Conservation (phyloP, 2,113 vertebrate species). For the Lampris megalopsis region DNA sequence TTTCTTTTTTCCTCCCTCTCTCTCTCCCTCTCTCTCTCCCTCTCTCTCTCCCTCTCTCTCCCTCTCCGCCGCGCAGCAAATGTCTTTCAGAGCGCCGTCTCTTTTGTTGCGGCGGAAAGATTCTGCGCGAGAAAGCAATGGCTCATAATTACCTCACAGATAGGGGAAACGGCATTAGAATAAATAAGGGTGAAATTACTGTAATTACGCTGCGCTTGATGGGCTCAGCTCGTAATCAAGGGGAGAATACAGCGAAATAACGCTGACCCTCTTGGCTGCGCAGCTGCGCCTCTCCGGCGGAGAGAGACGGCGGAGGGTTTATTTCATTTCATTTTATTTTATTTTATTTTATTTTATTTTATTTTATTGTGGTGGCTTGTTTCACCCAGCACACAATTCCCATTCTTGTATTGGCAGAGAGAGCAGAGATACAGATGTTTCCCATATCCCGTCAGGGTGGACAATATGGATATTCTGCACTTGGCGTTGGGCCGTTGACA, state of each 20-base stretch:
- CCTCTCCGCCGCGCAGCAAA: conserved; percentile 81
- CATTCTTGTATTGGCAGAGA: conserved; percentile 26
- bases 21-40: too few relatives aligned
- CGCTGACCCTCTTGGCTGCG: conserved; percentile 99
- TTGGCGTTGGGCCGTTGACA: background rate
- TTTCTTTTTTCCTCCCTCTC: conserved; percentile 78
- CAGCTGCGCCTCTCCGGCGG: conserved; percentile 95
- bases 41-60: too few relatives aligned
- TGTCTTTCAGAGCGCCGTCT: conserved; percentile 99
- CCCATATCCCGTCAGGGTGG: conserved; percentile 33
- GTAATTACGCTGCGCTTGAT: conserved; percentile 99
- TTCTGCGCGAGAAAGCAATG: conserved; percentile 98
- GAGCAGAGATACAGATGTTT: conserved; percentile 33
- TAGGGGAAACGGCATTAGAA: conserved; percentile 99
- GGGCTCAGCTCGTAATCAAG: conserved; percentile 99
- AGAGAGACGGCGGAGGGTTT: conserved; percentile 63
- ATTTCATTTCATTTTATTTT: conserved; percentile 20
- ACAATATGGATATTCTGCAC: conserved; percentile 6
- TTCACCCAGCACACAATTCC: conserved; percentile 57
- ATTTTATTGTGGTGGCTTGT: too few relatives aligned
- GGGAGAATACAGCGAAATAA: conserved; percentile 99
- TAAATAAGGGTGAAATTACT: conserved; percentile 99
- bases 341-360: conserved; percentile 16
- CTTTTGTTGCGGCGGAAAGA: conserved; percentile 99
- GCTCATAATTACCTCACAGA: conserved; percentile 99